Conservation (phyloP, 2,888 invertebrate species). For the Drosophila pseudotalamancana region DNA sequence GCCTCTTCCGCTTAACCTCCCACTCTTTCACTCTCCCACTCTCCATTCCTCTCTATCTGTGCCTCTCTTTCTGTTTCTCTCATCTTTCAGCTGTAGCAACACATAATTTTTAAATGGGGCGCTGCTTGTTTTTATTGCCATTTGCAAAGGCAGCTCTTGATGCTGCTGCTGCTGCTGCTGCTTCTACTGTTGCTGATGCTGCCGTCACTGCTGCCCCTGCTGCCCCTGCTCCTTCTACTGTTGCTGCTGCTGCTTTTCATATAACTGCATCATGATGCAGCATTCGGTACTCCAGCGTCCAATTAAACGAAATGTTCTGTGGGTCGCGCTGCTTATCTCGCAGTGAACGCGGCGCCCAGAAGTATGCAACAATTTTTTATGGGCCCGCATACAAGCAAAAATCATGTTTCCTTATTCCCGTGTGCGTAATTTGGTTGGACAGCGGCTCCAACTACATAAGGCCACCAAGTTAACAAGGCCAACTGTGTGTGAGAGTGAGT, state of each 20-base stretch:
- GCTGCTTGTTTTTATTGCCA: constrained; percentile 76
- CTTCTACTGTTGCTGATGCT: constrained; percentile 1
- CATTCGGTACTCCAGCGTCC: constrained; percentile 77
- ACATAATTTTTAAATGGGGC: constrained; percentile 78
- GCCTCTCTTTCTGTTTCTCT: neutral
- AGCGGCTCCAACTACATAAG: constrained; percentile 42
- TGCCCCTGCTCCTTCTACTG: neutral
- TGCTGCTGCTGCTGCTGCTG: neutral
- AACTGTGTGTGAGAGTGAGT: constrained; percentile 21
- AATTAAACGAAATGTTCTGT: constrained; percentile 76
- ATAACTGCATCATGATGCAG: constrained; percentile 75
- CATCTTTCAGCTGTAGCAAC: constrained; percentile 38
- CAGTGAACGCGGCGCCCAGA: constrained; percentile 52
- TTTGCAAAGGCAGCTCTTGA: constrained; percentile 26
- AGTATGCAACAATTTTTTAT: constrained; percentile 80
- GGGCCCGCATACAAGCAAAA: constrained; percentile 77
- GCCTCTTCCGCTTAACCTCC: neutral
- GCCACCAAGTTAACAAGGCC: constrained; percentile 69
- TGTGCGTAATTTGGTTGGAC: constrained; percentile 74
- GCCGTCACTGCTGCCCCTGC: too few relatives aligned
- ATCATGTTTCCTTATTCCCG: constrained; percentile 81
- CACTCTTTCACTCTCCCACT: neutral
- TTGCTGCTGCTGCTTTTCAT: constrained; percentile 37
- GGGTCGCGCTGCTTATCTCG: constrained; percentile 54
- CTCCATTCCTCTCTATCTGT: neutral